These are phyloP conservation scores for Brachyhypopomus gauderio DNA, from an alignment of 2,113 vertebrate species.

Conservation along the genomic window DNA sequence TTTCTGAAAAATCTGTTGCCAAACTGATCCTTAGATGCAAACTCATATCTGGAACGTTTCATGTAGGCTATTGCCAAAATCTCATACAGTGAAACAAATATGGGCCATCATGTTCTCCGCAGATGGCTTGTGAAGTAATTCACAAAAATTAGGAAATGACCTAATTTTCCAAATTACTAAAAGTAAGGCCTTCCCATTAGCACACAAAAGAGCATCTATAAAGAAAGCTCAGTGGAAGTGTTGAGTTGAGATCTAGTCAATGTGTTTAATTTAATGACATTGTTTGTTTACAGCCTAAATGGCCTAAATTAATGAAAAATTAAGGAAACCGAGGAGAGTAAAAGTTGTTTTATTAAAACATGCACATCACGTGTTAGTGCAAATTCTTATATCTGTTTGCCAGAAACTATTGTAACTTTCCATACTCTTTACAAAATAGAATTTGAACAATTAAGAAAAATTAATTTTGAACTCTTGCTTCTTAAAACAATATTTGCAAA, in stretches of 20 bases:
- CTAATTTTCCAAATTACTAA: no score
- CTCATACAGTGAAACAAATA: no score
- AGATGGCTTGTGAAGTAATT: no score
- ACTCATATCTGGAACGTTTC: not conserved
- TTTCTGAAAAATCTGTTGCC: not conserved
- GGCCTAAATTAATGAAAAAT: not conserved
- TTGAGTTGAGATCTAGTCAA: no score
- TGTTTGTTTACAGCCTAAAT: not conserved
- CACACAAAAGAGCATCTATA: no score
- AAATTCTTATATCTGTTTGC: slow-evolving; percentile 89
- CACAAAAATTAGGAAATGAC: no score
- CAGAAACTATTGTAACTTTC: slow-evolving; percentile 85
- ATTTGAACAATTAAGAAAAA: slow-evolving; percentile 89
- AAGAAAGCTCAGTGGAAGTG: no score
- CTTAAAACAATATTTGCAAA: slow-evolving; percentile 87
- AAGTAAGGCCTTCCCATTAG: no score
- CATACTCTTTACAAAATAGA: slow-evolving; percentile 93
- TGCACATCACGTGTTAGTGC: slow-evolving; percentile 94
- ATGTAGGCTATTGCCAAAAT: not conserved
- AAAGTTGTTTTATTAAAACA: slow-evolving; percentile 92
- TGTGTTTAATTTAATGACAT: no score
- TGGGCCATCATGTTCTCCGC: no score
- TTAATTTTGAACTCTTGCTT: slow-evolving; percentile 86
- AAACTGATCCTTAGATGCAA: not conserved
- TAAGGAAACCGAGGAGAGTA: slow-evolving; percentile 73